Evolutionary conservation across 2,797 vertebrate genomes (phyloP).

Genomic region (Pipistrellus kuhlii): DNA sequence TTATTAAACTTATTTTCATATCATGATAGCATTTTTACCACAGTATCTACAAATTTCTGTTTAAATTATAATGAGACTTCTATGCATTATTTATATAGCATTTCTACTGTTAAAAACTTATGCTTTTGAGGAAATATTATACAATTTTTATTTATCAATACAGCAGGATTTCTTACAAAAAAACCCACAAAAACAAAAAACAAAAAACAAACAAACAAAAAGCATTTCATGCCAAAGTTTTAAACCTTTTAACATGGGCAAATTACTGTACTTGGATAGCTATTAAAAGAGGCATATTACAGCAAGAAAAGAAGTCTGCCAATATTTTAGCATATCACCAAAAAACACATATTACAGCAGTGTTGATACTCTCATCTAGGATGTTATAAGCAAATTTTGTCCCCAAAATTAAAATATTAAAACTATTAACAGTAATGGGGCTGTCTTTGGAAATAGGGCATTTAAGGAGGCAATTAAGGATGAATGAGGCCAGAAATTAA

Average conservation of each 20-base stretch:
- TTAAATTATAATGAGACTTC: slow-evolving; percentile 74
- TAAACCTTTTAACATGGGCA: not conserved
- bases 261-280: not conserved
- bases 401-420: not conserved
- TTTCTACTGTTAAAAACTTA: slow-evolving; percentile 67
- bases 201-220: not conserved
- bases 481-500: not conserved
- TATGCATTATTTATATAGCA: slow-evolving; percentile 77
- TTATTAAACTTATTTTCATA: slow-evolving; percentile 68
- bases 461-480: not conserved
- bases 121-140: slow-evolving; percentile 77
- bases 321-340: not conserved
- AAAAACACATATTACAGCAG: not conserved
- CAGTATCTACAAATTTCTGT: slow-evolving; percentile 50
- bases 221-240: slow-evolving; percentile 56
- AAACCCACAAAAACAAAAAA: not conserved
- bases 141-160: slow-evolving; percentile 72
- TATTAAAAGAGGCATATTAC: slow-evolving; percentile 29
- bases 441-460: not conserved
- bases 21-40: slow-evolving; percentile 57
- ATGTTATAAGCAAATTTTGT: not conserved
- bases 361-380: not conserved
- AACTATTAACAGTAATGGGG: not conserved
- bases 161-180: slow-evolving; percentile 55
- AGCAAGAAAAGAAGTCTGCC: not conserved